Base-by-base conservation (phyloP, 2,888 invertebrate species). In the Sisyra nigra region DNA sequence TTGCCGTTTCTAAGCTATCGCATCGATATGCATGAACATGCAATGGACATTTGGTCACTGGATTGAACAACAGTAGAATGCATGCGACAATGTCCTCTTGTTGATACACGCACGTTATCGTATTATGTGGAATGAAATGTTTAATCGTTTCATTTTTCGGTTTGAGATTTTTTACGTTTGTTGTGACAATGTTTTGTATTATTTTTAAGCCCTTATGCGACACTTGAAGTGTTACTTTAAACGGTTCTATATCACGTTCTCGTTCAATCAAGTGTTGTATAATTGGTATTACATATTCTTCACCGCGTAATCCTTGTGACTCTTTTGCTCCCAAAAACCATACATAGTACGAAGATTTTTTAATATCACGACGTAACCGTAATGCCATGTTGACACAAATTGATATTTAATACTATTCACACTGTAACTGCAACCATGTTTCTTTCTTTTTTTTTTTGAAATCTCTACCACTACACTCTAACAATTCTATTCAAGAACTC, bases 301-400 rank as follows among this genome's bases (percentile, higher is more conserved):
- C 76, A 24, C 93, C 91, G 0, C 87, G 67, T 18, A 91, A 66
- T 0, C 88, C 93, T 53, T 86, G 80, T 45, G 89, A 86, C 67
- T 96, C 94, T 67, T 92, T 86, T 54, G 94, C 93, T 15, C 96
- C 96, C 55, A 96, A 74, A 68, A 94, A 88, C 84, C 87, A 87
- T 49, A 88, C 87, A 66, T 88, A 88, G 67, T 87, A 88, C 31
- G 86, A 86, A 46, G 86, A 85, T 60, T 88, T 88, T 66, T 87
- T 88, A 55, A 87, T 81, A 61, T 88, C 87, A 63, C 85, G 85
- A 61, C 81, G 77, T 53, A 81, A 62, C 66, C 81, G 75, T 57
- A 84, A 67, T 60, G 84, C 84, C 84, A 84, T 84, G 17, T 37
- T 37, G 37, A 19, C 11, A 15, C 17, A 13, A n/a, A 35, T 35